Evolutionary conservation across 2,113 vertebrate species (phyloP), one percentile per base, ranked within the genome.

Genomic region (Bagarius yarrelli): DNA sequence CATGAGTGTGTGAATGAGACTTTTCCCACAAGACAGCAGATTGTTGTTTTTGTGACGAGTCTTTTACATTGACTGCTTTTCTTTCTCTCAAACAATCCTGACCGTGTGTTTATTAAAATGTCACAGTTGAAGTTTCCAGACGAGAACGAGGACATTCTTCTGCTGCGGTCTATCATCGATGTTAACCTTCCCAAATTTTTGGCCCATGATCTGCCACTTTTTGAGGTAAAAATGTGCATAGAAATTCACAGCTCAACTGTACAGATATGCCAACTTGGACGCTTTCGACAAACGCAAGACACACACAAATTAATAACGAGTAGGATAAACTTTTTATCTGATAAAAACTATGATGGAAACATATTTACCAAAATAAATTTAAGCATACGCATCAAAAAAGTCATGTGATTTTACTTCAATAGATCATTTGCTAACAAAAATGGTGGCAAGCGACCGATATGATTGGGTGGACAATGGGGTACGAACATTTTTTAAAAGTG

Each of bases 171-270:
- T 70, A 97, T 98, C 85, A 95, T 95, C 82, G 95, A 96, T 88
- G 95, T 97, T 67, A 97, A 97, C 89, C 91, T 96, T 81, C 95
- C 95, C 13, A 97, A 98, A 87, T 97, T 97, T 88, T 91, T 97
- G 86, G 89, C 94, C 40, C 95, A 96, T 4, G 96, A 98, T 91
- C 90, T 97, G 85, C 93, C 96, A 80, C 93, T 98, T 63, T 96
- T 96, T 93, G 95, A 94, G 95, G 96, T 97, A 81, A 36, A 40
- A 59, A 23, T 1, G 18, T 14, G 3, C 18, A 64, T 59, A 61
- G 2, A 25, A 57, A n/a, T n/a, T 57, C 59, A 30, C 15, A 30
- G 59, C 25, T 61, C 14, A 61, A 6, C 25, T 15, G 11, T 60
- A 60, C 12, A 25, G 25, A 60, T 13, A n/a, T 30, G n/a, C 14